phyloP scores from a whole-genome alignment of 1,140 invertebrate species.

The Eurosta solidaginis region DNA sequence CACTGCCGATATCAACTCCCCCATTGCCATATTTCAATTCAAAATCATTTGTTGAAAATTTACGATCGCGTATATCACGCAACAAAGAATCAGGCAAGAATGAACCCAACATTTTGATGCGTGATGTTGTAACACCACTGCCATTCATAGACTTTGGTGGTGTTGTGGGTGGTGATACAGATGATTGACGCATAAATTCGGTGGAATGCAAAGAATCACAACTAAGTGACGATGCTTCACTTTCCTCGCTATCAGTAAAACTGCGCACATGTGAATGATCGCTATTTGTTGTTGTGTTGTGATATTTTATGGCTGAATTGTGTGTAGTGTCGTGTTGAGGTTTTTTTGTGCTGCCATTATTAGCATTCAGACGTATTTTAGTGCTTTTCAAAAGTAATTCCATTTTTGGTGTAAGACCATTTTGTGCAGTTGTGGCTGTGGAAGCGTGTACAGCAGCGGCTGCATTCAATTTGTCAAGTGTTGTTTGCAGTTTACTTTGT shows the following conservation, averaged over 20 bases:
- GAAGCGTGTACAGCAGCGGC: background rate
- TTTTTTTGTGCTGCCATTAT: background rate
- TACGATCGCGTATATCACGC: conserved; percentile 52
- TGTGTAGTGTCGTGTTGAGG: conserved; percentile 50
- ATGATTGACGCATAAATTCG: conserved; percentile 39
- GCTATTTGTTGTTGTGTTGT: conserved; percentile 70
- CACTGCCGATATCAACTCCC: too few species aligned
- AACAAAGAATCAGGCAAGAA: conserved; percentile 48
- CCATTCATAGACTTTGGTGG: too few species aligned
- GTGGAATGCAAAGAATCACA: conserved; percentile 56
- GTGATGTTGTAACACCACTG: too few species aligned
- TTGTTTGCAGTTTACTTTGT: background rate
- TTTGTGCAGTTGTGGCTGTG: background rate
- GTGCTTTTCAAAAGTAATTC: conserved; percentile 59
- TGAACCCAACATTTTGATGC: conserved; percentile 24
- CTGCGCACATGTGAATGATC: conserved; percentile 66
- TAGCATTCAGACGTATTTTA: conserved; percentile 53
- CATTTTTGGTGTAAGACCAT: conserved; percentile 59
- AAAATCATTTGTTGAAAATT: conserved; percentile 35
- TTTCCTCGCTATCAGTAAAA: conserved; percentile 57
- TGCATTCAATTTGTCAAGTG: background rate
- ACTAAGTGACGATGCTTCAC: conserved; percentile 52
- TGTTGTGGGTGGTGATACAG: conserved; percentile 28
- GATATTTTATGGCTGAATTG: conserved; percentile 67
- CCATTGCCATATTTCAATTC: conserved; percentile 28